Evolutionary conservation across 2,888 invertebrate species (phyloP).

Genomic region (Calliopum simillimum): DNA sequence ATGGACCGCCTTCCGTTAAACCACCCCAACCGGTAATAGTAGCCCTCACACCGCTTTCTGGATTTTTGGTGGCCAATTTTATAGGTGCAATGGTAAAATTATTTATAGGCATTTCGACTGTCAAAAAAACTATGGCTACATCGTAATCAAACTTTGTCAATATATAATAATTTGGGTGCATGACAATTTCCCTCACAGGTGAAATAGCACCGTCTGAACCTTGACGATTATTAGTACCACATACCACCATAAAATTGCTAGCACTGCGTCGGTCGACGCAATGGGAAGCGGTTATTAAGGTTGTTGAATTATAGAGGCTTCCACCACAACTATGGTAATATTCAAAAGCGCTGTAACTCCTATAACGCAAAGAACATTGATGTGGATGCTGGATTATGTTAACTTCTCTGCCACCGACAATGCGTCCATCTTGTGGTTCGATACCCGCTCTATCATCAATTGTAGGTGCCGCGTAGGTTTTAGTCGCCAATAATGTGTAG

Average conservation of each 20-base stretch:
- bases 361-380: slow-evolving; percentile 55
- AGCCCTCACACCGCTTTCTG: slow-evolving; percentile 46
- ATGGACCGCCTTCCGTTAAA: slow-evolving; percentile 47
- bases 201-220: slow-evolving; percentile 68
- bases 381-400: slow-evolving; percentile 50
- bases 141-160: slow-evolving; percentile 69
- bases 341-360: slow-evolving; percentile 39
- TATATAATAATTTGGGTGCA: slow-evolving; percentile 68
- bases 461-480: neutral
- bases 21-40: slow-evolving; percentile 58
- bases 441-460: too few species aligned
- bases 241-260: slow-evolving; percentile 39
- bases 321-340: slow-evolving; percentile 51
- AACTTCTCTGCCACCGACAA: slow-evolving; percentile 54
- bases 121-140: slow-evolving; percentile 68
- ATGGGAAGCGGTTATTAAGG: slow-evolving; percentile 59
- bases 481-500: too few species aligned
- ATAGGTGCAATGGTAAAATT: slow-evolving; percentile 47
- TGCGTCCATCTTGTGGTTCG: slow-evolving; percentile 47
- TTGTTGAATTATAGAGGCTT: slow-evolving; percentile 43
- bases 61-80: slow-evolving; percentile 42
- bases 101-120: slow-evolving; percentile 48
- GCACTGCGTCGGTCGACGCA: slow-evolving; percentile 50
- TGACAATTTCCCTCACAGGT: slow-evolving; percentile 66
- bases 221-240: slow-evolving; percentile 52